Base-by-base conservation (phyloP, 2,888 invertebrate genomes). In the Morpho helenor region DNA sequence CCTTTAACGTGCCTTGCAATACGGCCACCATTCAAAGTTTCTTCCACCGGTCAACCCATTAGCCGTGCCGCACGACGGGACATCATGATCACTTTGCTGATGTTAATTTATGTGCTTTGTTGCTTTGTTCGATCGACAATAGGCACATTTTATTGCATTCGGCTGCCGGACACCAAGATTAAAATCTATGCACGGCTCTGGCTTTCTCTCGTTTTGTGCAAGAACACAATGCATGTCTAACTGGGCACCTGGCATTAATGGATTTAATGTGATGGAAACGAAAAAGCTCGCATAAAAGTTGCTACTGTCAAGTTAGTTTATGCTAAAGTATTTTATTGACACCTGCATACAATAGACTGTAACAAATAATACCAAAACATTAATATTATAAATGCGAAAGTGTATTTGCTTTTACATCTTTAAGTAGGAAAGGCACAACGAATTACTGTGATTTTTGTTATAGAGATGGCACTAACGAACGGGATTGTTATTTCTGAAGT, bases 21-120 rank as follows among this genome's bases (percentile, higher is more conserved):
- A 63, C 66, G 52, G 52, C 46, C 44, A 45, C 50, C 47, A 64
- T 61, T 70, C 69, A 72, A 73, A 68, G 65, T 61, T 59, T 52
- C 64, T 73, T 67, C 71, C 68, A 75, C 65, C 76, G 79, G 80
- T 80, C 87, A 90, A 89, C 91, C 89, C 90, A 91, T 90, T 91
- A 89, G 82, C 72, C 71, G 63, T 72, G 62, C 56, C 73, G 64
- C 83, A 64, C 89, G 65, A 73, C 89, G 81, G 89, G 87, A 75
- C 82, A 78, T 86, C 87, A 83, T 87, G 87, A 90, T 90, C 88
- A 88, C 87, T 86, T 82, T 81, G 85, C 87, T 83, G 79, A 81
- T 81, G 84, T 84, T 89, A 89, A 90, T 90, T 90, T 90, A 89
- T 89, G 89, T 89, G 79, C 82, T 88, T 88, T 89, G 89, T 87